Percentiles rank a stretch among this genome's conserved stretches.
Evolutionary conservation across 30 jellyfish, hydroid and myxozoan genomes (phyloP).

Genomic region (Hydra vulgaris): DNA sequence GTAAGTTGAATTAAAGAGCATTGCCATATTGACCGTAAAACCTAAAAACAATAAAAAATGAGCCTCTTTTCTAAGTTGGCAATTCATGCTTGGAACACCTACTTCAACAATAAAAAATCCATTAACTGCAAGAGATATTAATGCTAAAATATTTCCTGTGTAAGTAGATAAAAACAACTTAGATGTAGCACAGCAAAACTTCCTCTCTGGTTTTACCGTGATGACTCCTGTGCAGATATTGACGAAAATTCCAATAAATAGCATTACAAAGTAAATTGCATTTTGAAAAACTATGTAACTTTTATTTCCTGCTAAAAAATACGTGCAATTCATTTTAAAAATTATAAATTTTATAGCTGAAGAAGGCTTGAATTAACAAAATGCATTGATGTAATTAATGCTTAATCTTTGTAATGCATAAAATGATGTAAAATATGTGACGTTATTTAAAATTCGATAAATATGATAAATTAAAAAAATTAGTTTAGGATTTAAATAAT

Average conservation of each 20-base stretch:
- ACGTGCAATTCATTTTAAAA: neutral
- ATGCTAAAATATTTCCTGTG: conserved; percentile 11
- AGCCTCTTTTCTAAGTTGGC: conserved; percentile 8
- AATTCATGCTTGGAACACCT: conserved; percentile 1
- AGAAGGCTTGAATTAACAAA: too few species aligned
- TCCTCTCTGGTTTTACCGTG: neutral
- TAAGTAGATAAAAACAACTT: conserved; percentile 16
- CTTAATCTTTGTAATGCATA: too few species aligned
- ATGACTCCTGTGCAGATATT: neutral
- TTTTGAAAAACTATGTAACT: neutral
- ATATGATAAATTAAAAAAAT: too few species aligned
- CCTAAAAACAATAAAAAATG: conserved; percentile 19
- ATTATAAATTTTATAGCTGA: too few species aligned
- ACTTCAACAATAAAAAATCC: neutral
- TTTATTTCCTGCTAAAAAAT: neutral
- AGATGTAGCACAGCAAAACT: neutral
- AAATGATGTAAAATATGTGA: too few species aligned
- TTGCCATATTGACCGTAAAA: conserved; percentile 15
- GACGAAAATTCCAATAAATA: neutral
- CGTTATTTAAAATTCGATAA: too few species aligned
- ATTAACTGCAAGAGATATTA: neutral
- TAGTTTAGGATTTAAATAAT: too few species aligned
- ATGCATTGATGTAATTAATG: too few species aligned
- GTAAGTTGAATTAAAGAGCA: conserved; percentile 13
- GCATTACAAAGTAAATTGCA: neutral